Evolutionary conservation across 2,888 invertebrate genomes (phyloP), one percentile per base, ranked within the genome.

Genomic region (Melangyna quadrimaculata): DNA sequence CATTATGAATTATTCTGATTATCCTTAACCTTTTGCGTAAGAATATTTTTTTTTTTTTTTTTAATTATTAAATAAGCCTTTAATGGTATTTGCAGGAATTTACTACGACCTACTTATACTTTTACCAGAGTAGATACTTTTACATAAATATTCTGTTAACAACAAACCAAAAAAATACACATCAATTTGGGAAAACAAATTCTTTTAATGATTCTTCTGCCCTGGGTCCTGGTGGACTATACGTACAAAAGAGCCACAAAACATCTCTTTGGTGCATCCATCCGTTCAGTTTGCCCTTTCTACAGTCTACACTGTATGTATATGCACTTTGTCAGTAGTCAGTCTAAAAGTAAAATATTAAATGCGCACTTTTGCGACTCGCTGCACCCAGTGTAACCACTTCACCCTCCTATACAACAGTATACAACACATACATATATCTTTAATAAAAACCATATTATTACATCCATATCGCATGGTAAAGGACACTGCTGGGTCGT

Each of bases 341-440:
- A 65, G 65, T 43, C 43, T 45, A 65, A 65, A 45, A 32, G 72
- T 59, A 51, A 70, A 70, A 45, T 80, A 80, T 80, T 61, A 70
- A 80, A 75, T 71, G 75, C 37, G 57, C 45, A 37, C 63, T 70
- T 63, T 48, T 45, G 27, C 19, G 61, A 53, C 51, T 53, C 67
- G 32, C 35, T 61, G 32, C 55, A 29, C 19, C 12, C 17, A 35
- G 48, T n/a, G n/a, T 27, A 10, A 27, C 3, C 22, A 61, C 24
- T 40, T 1, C 35, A 37, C 9, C 2, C 24, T 24, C 2, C 24
- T 24, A 14, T 14, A 45, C n/a, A n/a, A n/a, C n/a, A n/a, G n/a
- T 10, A 22, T 12, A 37, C 10, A 35, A 29, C n/a, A 7, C 12
- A 59, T 2, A 7, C 8, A 29, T 29, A 29, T 8, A 22, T n/a